A percentile compares a stretch with the other conserved stretches of the same genome.
Conservation (phyloP, 2,888 invertebrate genomes). For the Caenorhabditis wallacei region DNA sequence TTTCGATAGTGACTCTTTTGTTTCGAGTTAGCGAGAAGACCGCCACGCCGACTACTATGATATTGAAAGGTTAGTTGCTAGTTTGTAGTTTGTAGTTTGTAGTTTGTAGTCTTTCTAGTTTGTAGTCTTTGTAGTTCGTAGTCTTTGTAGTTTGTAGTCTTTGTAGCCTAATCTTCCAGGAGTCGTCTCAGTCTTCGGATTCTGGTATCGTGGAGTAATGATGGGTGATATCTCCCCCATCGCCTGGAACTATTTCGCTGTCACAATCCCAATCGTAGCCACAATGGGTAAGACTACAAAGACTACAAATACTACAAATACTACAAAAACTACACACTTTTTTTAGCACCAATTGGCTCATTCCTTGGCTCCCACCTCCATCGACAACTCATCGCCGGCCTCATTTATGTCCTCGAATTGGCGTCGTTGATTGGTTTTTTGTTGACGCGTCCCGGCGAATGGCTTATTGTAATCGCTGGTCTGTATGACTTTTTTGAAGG, state of each 20-base stretch:
- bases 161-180: slow-evolving; percentile 65
- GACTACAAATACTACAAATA: not conserved
- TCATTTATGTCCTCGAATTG: slow-evolving; percentile 75
- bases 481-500: too few relatives aligned
- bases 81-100: not conserved
- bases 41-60: slow-evolving; percentile 83
- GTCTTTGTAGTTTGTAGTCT: slow-evolving; percentile 1
- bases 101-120: not conserved
- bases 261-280: slow-evolving; percentile 68
- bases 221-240: slow-evolving; percentile 70
- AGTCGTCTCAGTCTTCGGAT: slow-evolving; percentile 73
- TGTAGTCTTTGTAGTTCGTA: not conserved
- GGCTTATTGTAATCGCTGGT: slow-evolving; percentile 49
- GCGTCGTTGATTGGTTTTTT: slow-evolving; percentile 74
- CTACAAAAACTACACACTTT: not conserved
- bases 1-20: slow-evolving; percentile 78
- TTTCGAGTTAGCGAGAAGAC: slow-evolving; percentile 80
- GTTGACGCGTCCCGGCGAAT: slow-evolving; percentile 51
- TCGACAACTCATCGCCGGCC: slow-evolving; percentile 74
- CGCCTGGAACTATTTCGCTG: slow-evolving; percentile 68
- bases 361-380: slow-evolving; percentile 80
- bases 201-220: slow-evolving; percentile 79
- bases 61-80: slow-evolving; percentile 69
- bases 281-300: slow-evolving; percentile 40
- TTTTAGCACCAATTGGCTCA: slow-evolving; percentile 71